Conservation (phyloP, 2,888 invertebrate genomes). For the Andrena flavipes region DNA sequence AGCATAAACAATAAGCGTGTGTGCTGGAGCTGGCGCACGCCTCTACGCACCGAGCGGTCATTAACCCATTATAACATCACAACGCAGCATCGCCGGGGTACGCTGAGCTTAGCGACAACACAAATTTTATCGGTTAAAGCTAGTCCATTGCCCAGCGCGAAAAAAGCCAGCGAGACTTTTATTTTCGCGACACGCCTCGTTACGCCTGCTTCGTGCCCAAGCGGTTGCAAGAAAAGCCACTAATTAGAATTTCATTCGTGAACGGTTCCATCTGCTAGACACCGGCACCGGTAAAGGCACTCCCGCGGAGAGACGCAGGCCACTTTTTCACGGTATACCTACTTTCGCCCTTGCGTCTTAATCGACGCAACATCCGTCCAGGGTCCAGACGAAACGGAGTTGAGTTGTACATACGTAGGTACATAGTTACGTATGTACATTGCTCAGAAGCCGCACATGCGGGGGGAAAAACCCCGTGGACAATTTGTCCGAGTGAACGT, state of each 20-base stretch:
- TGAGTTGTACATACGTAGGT: too few species aligned
- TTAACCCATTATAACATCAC: conserved; percentile 51
- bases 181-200: not conserved
- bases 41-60: conserved; percentile 19
- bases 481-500: conserved; percentile 11
- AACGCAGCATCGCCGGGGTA: not conserved
- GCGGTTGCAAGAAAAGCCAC: not conserved
- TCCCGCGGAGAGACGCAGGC: not conserved
- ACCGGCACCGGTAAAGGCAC: not conserved
- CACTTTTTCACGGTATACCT: not conserved
- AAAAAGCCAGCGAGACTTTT: not conserved
- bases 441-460: not conserved
- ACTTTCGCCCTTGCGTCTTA: conserved; percentile 1
- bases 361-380: conserved; percentile 3
- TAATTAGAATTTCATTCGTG: not conserved
- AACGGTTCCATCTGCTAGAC: not conserved
- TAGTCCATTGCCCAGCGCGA: not conserved
- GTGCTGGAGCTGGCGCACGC: not conserved
- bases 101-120: not conserved
- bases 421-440: not conserved
- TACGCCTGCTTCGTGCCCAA: not conserved
- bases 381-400: not conserved
- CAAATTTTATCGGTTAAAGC: conserved; percentile 23
- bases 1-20: conserved; percentile 51
- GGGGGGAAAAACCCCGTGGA: not conserved